Evolutionary conservation across 2,113 vertebrate genomes (phyloP).

Genomic region (Phodopus roborovskii): DNA sequence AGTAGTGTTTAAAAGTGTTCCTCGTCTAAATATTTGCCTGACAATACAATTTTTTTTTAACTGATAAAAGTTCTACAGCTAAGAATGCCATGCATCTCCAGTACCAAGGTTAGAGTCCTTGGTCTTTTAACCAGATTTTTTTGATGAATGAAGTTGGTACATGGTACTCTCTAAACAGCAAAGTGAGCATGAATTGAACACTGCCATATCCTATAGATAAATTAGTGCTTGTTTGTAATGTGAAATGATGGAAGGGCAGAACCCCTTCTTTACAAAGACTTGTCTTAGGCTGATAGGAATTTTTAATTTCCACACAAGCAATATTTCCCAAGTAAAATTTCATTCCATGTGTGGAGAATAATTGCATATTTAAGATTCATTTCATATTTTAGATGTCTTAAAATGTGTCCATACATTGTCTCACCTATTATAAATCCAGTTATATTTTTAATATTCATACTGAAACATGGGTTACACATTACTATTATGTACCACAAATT

Average conservation of each 20-base stretch:
- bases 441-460: background rate
- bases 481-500: background rate
- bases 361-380: background rate
- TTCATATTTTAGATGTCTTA: conserved; percentile 7
- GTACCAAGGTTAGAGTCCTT: background rate
- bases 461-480: background rate
- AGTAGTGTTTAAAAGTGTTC: background rate
- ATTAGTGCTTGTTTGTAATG: background rate
- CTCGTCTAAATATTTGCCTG: background rate
- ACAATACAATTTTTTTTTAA: background rate
- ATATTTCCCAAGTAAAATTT: conserved; percentile 46
- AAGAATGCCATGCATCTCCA: background rate
- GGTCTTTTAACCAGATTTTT: background rate
- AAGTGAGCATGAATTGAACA: background rate
- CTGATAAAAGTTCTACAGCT: background rate
- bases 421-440: background rate
- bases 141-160: background rate
- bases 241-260: background rate
- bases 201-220: background rate
- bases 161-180: background rate
- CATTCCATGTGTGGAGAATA: background rate
- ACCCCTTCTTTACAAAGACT: background rate
- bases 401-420: background rate
- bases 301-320: conserved; percentile 38
- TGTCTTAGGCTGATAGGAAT: background rate